phyloP scores from a whole-genome alignment of 2,888 invertebrate species.

The Microplitis deprimator region DNA sequence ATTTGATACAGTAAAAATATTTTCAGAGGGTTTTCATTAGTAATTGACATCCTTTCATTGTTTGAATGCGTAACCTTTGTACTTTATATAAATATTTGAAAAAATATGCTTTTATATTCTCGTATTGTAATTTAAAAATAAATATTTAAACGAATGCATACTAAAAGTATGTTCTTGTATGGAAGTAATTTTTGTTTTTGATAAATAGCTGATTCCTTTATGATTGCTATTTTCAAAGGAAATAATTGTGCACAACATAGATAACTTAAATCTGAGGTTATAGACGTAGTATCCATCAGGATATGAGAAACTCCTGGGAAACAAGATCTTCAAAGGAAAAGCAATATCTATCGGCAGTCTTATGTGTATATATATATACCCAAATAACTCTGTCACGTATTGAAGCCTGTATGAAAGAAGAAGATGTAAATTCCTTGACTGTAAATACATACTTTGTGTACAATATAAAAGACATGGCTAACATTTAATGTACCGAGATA shows the following conservation, averaged over 20 bases:
- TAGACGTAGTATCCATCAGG: conserved; percentile 4
- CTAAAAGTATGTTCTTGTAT: neutral
- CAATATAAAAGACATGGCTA: conserved; percentile 1
- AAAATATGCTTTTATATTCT: no score
- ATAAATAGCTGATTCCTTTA: conserved; percentile 15
- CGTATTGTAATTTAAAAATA: no score
- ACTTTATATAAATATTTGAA: no score
- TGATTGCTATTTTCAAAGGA: conserved; percentile 24
- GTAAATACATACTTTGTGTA: conserved; percentile 7
- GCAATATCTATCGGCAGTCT: conserved; percentile 34
- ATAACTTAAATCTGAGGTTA: conserved; percentile 16
- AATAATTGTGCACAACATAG: conserved; percentile 29
- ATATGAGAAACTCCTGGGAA: conserved; percentile 37
- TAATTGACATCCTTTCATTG: no score
- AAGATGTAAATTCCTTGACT: conserved; percentile 29
- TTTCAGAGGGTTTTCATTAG: no score
- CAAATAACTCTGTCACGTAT: conserved; percentile 25
- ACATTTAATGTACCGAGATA: neutral
- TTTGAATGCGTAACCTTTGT: no score
- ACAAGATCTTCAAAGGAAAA: conserved; percentile 29
- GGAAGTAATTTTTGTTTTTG: neutral
- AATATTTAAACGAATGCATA: no score
- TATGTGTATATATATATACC: neutral
- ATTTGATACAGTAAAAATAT: no score
- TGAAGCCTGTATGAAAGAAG: neutral